A percentile compares a stretch with the other conserved stretches of the same genome.
These are phyloP conservation scores for Drosophila micromelanica DNA, from an alignment of 1,140 invertebrate species.

Conservation along the genomic window DNA sequence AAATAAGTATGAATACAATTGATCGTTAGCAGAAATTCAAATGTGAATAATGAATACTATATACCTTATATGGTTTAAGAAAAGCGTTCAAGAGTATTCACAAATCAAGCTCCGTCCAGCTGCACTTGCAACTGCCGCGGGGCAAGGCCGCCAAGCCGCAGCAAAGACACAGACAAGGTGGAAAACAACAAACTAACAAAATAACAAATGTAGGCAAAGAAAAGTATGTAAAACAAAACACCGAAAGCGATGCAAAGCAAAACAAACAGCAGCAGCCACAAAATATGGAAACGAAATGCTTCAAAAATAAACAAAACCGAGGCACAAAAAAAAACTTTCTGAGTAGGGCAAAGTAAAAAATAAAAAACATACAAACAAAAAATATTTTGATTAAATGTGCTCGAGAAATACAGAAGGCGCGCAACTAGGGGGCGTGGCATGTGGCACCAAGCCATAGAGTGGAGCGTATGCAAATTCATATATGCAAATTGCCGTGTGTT, in stretches of 20 bases:
- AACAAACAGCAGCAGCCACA: constrained; percentile 7
- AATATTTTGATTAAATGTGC: not conserved
- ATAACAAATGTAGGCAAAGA: not conserved
- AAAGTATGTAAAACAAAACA: constrained; percentile 1
- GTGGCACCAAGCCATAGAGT: not conserved
- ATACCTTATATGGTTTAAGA: no score
- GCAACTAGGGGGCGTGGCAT: constrained; percentile 14
- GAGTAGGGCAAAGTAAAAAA: not conserved
- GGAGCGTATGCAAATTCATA: constrained; percentile 16
- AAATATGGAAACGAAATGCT: no score
- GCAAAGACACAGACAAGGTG: not conserved
- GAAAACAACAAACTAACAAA: not conserved
- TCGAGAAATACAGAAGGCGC: not conserved
- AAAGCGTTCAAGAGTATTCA: not conserved
- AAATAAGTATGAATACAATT: no score
- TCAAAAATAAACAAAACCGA: constrained; percentile 1
- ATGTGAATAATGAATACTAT: no score
- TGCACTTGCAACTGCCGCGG: not conserved
- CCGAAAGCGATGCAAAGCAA: not conserved
- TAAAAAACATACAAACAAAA: not conserved
- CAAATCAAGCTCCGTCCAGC: not conserved
- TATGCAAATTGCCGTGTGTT: constrained; percentile 24
- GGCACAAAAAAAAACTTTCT: not conserved
- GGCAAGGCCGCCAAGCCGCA: not conserved
- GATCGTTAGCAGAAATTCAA: no score